phyloP scores from a whole-genome alignment of 2,113 vertebrate genomes.

The Apodemus sylvaticus region DNA sequence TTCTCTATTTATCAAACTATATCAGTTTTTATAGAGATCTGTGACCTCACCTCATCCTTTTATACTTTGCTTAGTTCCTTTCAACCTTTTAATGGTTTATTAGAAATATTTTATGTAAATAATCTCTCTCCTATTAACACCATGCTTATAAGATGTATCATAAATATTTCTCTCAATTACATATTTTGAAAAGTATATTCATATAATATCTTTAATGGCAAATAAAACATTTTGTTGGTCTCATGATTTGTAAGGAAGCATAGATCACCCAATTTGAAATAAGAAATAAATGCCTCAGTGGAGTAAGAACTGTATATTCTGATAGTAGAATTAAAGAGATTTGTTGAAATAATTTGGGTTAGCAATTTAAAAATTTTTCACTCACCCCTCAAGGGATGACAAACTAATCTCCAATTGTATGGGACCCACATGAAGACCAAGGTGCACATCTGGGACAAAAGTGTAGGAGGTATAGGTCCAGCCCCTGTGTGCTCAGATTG shows the following conservation, averaged over 20 bases:
- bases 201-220: not conserved
- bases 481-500: too few relatives aligned
- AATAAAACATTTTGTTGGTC: not conserved
- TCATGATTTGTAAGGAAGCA: not conserved
- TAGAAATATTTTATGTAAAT: not conserved
- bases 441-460: too few relatives aligned
- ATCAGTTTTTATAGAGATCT: not conserved
- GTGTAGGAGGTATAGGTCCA: too few relatives aligned
- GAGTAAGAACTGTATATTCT: not conserved
- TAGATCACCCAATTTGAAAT: not conserved
- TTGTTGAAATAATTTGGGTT: constrained; percentile 71
- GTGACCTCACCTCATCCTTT: fast-evolving
- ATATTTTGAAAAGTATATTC: not conserved
- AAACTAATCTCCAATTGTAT: not conserved
- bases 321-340: not conserved
- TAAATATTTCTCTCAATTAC: not conserved
- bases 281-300: not conserved
- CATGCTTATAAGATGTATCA: not conserved
- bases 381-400: constrained; percentile 52
- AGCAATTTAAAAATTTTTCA: constrained; percentile 63
- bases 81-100: fast-evolving
- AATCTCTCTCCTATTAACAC: not conserved
- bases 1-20: not conserved
- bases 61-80: not conserved
- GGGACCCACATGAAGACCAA: too few relatives aligned